Base-by-base conservation (phyloP, 1,140 invertebrate species). In the Magallana angulata region DNA sequence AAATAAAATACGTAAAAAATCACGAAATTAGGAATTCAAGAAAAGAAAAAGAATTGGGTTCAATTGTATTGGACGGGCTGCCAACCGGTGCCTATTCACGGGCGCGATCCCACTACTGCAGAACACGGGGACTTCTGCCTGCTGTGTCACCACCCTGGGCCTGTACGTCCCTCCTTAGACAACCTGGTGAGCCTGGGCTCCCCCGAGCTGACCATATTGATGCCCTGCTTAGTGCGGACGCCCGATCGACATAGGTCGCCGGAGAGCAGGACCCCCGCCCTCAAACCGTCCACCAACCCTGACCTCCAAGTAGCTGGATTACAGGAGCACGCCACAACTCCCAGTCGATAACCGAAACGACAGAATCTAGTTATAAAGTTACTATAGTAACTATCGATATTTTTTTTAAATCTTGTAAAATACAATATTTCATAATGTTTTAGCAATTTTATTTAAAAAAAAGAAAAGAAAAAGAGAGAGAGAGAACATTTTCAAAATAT, bases 51-150 rank as follows among this genome's bases (percentile, higher is more conserved):
- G 12, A 6, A 48, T 48, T 48, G 36, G 36, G 36, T 48, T 48
- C 36, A 48, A 48, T 48, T 48, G 36, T 48, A 48, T 98, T 96
- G 96, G 96, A 96, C 96, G 95, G 97, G 97, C 97, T 98, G 96
- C 95, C 95, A 96, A 96, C 96, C 95, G 96, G 96, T 96, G 95
- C 96, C 96, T 97, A 98, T 98, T 98, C 98, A 97, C 97, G 96
- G 97, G 96, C 97, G 98, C 98, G 96, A 97, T 98, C 97, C 98
- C 97, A 98, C 97, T 98, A 98, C 98, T 98, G 97, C 97, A 96
- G 97, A 96, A 97, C 97, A 97, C 97, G 97, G 97, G 96, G 97
- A 97, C 97, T 98, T 97, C 98, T 98, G 97, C 97, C 97, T 98
- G 97, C 97, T 98, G 96, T 96, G 97, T 98, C 98, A 97, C 97